A percentile compares a stretch with the other conserved stretches of the same genome.
These are phyloP conservation scores for Acronicta alni DNA, from an alignment of 2,888 invertebrate species.

Conservation along the genomic window DNA sequence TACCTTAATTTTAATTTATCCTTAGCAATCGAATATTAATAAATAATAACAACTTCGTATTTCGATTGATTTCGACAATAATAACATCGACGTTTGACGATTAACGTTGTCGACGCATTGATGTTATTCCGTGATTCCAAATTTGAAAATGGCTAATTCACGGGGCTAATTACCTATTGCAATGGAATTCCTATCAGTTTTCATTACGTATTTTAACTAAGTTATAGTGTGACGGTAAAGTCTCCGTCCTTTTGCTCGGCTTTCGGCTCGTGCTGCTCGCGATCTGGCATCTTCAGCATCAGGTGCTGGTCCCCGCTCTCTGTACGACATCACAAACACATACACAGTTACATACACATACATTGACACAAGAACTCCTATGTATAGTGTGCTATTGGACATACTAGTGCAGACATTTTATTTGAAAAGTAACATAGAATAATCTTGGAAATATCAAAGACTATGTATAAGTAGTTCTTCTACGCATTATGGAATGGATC, in stretches of 20 bases:
- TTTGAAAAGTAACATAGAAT: neutral
- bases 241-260: conserved; percentile 82
- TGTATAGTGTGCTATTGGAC: conserved; percentile 27
- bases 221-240: conserved; percentile 82
- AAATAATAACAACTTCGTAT: conserved; percentile 12
- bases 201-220: neutral
- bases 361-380: conserved; percentile 32
- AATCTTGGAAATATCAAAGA: too few species aligned
- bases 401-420: conserved; percentile 40
- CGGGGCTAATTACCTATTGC: conserved; percentile 16
- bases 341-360: conserved; percentile 66
- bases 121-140: conserved; percentile 4
- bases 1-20: conserved; percentile 8
- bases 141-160: conserved; percentile 6
- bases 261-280: conserved; percentile 72
- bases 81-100: conserved; percentile 7
- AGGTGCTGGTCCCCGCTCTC: conserved; percentile 81
- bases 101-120: neutral
- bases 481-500: too few species aligned
- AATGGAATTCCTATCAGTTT: conserved; percentile 2
- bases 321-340: conserved; percentile 82
- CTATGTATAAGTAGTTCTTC: too few species aligned
- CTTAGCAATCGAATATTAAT: conserved; percentile 7
- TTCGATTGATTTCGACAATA: conserved; percentile 25
- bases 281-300: conserved; percentile 80